Percentiles rank a stretch among this genome's conserved stretches.
Conservation (phyloP, 2,888 invertebrate genomes). For the Hoplodrina ambigua region DNA sequence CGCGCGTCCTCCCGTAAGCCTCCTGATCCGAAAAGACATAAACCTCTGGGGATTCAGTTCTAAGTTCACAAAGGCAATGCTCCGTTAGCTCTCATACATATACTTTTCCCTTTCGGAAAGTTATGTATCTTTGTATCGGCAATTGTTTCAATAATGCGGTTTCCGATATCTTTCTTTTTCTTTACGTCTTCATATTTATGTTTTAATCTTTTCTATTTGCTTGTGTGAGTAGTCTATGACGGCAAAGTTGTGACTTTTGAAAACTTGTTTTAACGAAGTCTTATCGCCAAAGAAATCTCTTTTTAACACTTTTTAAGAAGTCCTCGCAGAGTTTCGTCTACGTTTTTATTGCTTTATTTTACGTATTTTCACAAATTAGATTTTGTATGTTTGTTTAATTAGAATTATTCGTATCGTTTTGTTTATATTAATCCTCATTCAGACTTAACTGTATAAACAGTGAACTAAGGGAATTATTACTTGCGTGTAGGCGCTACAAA, state of each 20-base stretch:
- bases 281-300: slow-evolving; percentile 19
- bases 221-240: slow-evolving; percentile 5
- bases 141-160: slow-evolving; percentile 60
- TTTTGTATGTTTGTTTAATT: slow-evolving; percentile 12
- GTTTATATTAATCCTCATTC: slow-evolving; percentile 17
- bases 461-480: slow-evolving; percentile 27
- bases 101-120: slow-evolving; percentile 73
- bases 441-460: slow-evolving; percentile 24
- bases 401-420: slow-evolving; percentile 16
- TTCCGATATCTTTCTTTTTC: slow-evolving; percentile 29
- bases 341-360: slow-evolving; percentile 13
- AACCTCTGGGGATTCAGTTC: slow-evolving; percentile 88
- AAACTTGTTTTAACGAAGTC: slow-evolving; percentile 38
- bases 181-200: slow-evolving; percentile 1
- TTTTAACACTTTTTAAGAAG: slow-evolving; percentile 35
- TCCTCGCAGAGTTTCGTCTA: slow-evolving; percentile 10
- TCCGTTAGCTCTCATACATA: slow-evolving; percentile 68
- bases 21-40: slow-evolving; percentile 89
- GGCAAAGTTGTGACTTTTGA: slow-evolving; percentile 31
- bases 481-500: slow-evolving; percentile 33
- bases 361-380: not conserved
- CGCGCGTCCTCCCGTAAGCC: slow-evolving; percentile 86
- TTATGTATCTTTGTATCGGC: slow-evolving; percentile 63
- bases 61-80: slow-evolving; percentile 86
- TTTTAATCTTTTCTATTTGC: slow-evolving; percentile 11